These are phyloP conservation scores for Laothoe populi DNA, from an alignment of 2,888 invertebrate genomes.

Conservation along the genomic window DNA sequence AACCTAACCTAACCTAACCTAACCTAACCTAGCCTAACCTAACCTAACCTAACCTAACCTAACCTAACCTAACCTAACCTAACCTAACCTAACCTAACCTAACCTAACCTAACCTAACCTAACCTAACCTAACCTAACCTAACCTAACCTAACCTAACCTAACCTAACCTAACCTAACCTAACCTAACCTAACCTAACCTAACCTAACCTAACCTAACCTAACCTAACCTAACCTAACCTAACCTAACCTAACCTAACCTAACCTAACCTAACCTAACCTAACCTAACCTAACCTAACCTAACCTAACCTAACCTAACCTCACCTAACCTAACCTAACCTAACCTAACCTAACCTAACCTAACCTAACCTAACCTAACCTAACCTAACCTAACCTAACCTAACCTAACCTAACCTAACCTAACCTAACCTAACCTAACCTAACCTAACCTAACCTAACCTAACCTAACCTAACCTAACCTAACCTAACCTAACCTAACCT, in stretches of 20 bases:
- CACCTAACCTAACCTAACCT: slow-evolving; percentile 33
- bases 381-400: slow-evolving; percentile 35
- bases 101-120: slow-evolving; percentile 33
- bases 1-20: slow-evolving; percentile 33
- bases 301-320: slow-evolving; percentile 33
- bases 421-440: slow-evolving; percentile 35
- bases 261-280: slow-evolving; percentile 34
- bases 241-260: slow-evolving; percentile 36
- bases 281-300: slow-evolving; percentile 33
- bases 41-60: slow-evolving; percentile 31
- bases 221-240: slow-evolving; percentile 37
- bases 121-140: slow-evolving; percentile 36
- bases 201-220: slow-evolving; percentile 38
- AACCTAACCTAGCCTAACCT: slow-evolving; percentile 31
- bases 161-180: slow-evolving; percentile 34
- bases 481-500: slow-evolving; percentile 34
- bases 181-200: slow-evolving; percentile 37
- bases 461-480: slow-evolving; percentile 34
- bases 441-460: slow-evolving; percentile 34
- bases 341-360: slow-evolving; percentile 35
- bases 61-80: background rate
- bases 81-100: slow-evolving; percentile 24
- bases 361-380: slow-evolving; percentile 36
- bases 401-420: slow-evolving; percentile 32
- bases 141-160: slow-evolving; percentile 37